These are phyloP conservation scores for Dolichoris vasculosae DNA, from an alignment of 1,140 invertebrate genomes.

Conservation along the genomic window DNA sequence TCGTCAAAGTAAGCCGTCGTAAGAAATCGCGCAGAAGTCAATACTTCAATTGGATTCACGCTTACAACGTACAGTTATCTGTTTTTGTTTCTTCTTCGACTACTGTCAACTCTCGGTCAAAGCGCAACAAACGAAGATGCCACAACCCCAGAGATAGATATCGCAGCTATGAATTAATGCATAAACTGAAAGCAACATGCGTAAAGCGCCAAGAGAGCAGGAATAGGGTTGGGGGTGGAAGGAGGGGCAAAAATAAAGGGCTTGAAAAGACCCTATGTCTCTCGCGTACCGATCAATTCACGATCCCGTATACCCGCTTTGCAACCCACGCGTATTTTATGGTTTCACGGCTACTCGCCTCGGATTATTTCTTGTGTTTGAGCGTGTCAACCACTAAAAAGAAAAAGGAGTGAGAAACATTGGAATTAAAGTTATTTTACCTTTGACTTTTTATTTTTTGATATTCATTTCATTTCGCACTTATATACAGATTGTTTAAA, in stretches of 20 bases:
- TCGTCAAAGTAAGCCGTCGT: neutral
- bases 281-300: neutral
- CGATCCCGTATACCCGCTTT: neutral
- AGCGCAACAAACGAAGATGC: neutral
- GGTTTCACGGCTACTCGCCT: constrained; percentile 22
- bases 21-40: neutral
- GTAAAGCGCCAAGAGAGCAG: neutral
- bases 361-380: constrained; percentile 12
- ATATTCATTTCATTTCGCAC: neutral
- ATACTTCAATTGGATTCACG: neutral
- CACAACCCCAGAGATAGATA: neutral
- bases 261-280: neutral
- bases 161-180: neutral
- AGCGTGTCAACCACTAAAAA: neutral
- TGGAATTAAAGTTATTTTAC: neutral
- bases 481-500: neutral
- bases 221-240: neutral
- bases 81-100: neutral
- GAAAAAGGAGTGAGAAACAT: neutral
- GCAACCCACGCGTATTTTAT: constrained; percentile 8
- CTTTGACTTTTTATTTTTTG: neutral
- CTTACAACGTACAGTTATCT: neutral
- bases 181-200: neutral
- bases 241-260: constrained; percentile 2
- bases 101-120: neutral